Evolutionary conservation across 2,113 vertebrate species (phyloP).

Genomic region (Ctenomys sociabilis): DNA sequence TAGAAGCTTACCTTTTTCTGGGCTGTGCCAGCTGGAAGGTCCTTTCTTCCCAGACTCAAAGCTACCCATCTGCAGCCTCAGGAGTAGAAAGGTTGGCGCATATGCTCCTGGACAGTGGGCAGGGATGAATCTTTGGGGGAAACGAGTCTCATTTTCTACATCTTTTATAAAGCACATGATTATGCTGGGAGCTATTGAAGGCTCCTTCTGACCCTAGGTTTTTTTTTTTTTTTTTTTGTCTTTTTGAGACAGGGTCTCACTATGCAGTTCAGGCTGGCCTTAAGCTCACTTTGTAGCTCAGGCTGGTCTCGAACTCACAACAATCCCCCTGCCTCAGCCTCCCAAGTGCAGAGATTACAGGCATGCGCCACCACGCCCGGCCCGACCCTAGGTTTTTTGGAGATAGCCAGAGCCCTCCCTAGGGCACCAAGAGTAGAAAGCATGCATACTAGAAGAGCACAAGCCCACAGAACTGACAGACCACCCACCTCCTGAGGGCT

Average conservation of each 20-base stretch:
- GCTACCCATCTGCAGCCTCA: not conserved
- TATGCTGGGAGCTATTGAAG: not conserved
- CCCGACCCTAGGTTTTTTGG: not conserved
- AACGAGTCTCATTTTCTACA: not conserved
- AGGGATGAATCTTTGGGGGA: not conserved
- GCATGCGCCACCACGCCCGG: too few species aligned
- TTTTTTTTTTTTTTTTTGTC: too few species aligned
- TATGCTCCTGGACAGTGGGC: not conserved
- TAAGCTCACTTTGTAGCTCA: too few species aligned
- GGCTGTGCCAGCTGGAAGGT: not conserved
- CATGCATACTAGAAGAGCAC: not conserved
- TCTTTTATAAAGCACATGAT: not conserved
- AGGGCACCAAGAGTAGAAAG: not conserved
- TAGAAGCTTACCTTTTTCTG: conserved; percentile 15
- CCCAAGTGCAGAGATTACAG: too few species aligned
- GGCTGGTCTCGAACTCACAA: too few species aligned
- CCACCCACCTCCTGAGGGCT: conserved; percentile 5
- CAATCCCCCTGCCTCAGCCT: too few species aligned
- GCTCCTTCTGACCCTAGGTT: not conserved
- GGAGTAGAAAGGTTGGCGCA: not conserved
- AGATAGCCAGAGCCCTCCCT: not conserved
- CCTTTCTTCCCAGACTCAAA: not conserved
- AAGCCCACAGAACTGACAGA: not conserved
- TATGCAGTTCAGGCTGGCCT: too few species aligned
- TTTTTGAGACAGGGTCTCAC: too few species aligned